A percentile compares a stretch with the other conserved stretches of the same genome.
Conservation (phyloP, 2,888 invertebrate genomes). For the Ennomos erosarius region DNA sequence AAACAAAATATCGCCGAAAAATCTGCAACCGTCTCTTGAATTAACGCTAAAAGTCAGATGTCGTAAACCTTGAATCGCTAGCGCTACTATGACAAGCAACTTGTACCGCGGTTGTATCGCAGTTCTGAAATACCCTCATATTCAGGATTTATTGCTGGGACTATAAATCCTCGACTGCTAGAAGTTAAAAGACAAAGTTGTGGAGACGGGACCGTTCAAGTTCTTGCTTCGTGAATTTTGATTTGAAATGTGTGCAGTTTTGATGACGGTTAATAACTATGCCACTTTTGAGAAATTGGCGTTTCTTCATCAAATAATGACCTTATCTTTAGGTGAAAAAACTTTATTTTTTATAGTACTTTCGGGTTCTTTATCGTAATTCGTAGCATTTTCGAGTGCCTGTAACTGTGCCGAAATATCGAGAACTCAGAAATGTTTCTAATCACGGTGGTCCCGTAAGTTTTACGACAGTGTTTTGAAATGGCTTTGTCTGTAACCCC, state of each 20-base stretch:
- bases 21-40: too few species aligned
- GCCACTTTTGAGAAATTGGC: background rate
- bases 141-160: constrained; percentile 7
- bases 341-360: too few species aligned
- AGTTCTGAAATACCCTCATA: constrained; percentile 9
- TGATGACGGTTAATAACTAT: background rate
- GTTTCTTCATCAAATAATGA: too few species aligned
- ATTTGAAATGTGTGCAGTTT: constrained; percentile 1
- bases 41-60: background rate
- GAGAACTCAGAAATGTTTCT: too few species aligned
- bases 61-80: background rate
- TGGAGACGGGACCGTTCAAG: background rate
- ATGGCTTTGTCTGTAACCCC: too few species aligned
- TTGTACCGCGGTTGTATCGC: background rate
- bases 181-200: constrained; percentile 9
- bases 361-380: too few species aligned
- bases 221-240: constrained; percentile 7
- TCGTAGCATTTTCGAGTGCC: too few species aligned
- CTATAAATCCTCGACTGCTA: constrained; percentile 7
- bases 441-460: too few species aligned
- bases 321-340: too few species aligned
- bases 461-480: too few species aligned
- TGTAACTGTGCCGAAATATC: too few species aligned
- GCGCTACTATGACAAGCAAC: background rate
- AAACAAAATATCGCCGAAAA: too few species aligned